Conservation (phyloP, 2,797 vertebrate genomes). For the Pempheris klunzingeri region DNA sequence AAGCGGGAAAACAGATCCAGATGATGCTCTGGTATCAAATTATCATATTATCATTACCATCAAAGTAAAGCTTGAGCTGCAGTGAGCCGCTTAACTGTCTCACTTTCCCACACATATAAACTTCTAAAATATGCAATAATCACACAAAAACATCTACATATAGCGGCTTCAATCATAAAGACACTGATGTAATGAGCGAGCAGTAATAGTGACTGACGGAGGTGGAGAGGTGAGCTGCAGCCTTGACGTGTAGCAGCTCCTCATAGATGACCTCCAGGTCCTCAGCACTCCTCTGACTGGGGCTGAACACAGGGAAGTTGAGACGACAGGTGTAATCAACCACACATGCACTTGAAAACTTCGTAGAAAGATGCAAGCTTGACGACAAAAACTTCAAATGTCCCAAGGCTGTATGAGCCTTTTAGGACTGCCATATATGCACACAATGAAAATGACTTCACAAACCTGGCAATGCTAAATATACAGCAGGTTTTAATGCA, state of each 20-base stretch:
- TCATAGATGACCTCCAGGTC: constrained; percentile 97
- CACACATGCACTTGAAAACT: neutral
- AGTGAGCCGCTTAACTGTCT: neutral
- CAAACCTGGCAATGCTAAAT: neutral
- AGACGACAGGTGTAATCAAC: neutral
- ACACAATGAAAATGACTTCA: neutral
- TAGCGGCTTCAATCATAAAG: neutral
- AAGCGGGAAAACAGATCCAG: no score
- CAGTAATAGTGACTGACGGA: constrained; percentile 86
- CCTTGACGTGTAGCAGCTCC: constrained; percentile 95
- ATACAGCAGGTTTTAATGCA: neutral
- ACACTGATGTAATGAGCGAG: neutral
- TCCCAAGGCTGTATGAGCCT: neutral
- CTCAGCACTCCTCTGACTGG: constrained; percentile 91
- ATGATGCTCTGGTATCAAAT: neutral
- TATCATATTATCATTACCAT: no score
- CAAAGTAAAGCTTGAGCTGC: no score
- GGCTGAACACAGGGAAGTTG: constrained; percentile 76
- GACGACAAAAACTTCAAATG: neutral
- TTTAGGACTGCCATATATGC: neutral
- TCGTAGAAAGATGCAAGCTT: neutral
- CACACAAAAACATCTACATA: neutral
- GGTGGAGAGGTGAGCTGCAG: constrained; percentile 95
- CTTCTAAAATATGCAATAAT: neutral
- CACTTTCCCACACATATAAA: neutral